Evolutionary conservation across 2,113 vertebrate species (phyloP), one percentile per base, ranked within the genome.

Genomic region (Alethe castanea): DNA sequence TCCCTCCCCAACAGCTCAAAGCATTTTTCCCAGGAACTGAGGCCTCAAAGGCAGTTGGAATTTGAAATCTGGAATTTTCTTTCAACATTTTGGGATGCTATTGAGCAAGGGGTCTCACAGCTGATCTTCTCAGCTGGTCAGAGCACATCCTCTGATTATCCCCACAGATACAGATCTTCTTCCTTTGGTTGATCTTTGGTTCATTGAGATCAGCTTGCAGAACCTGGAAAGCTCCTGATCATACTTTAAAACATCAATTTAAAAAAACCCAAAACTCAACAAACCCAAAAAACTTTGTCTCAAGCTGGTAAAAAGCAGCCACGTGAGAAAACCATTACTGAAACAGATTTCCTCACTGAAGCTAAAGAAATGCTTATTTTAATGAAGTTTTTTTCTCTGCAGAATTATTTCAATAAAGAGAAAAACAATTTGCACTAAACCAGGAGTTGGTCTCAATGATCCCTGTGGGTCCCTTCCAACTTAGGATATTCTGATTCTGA

Each of bases 61-160:
- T 82, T 0, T 38, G 9, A 25, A 24, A 72, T 82, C 0, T 36
- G 11, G 31, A 26, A 71, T 81, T 64, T 56, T 40, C 8, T 62
- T 33, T 56, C 0, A 0, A 23, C 2, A 9, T 29, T 67, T 67
- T 1, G 5, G 12, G 78, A 45, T 33, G 53, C 29, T 72, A 6
- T 3, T 59, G 33, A 76, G 25, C 31, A 82, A 48, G 22, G 31
- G 14, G 24, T 56, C 40, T 76, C 24, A 4, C 2, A 20, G 2
- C 1, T 33, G 28, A 6, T 83, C 76, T 31, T 62, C 42, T 26
- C 31, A 61, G 6, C 31, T 40, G 52, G 2, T 56, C 45, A 56
- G 0, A 70, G 42, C 31, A n/a, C 48, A 42, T 26, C 12, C 56
- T 33, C 40, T 70, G 14, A 18, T 29, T 29, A 18, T 19, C 71